Evolutionary conservation across 2,888 invertebrate genomes (phyloP).

Genomic region (Auanema sp.): DNA sequence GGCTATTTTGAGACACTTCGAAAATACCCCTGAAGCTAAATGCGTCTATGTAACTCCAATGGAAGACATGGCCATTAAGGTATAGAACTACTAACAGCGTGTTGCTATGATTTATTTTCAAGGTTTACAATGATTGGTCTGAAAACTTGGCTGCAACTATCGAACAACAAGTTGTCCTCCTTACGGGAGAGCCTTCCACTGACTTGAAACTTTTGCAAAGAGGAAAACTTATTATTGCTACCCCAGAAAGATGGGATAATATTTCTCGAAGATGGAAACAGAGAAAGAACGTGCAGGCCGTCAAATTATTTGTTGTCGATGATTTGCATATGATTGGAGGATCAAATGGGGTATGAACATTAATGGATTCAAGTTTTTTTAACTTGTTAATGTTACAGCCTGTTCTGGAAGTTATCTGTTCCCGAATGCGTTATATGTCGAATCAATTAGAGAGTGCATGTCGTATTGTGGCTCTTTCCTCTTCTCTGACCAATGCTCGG

Average conservation of each 20-base stretch:
- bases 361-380: not conserved
- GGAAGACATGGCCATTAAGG: conserved; percentile 80
- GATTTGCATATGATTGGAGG: conserved; percentile 79
- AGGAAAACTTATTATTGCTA: conserved; percentile 87
- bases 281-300: conserved; percentile 93
- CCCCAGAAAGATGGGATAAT: conserved; percentile 83
- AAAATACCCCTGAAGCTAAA: conserved; percentile 71
- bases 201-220: conserved; percentile 82
- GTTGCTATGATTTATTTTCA: conserved; percentile 16
- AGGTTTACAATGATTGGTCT: conserved; percentile 83
- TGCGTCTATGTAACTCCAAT: conserved; percentile 92
- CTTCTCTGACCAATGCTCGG: conserved; percentile 89
- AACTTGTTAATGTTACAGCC: conserved; percentile 69
- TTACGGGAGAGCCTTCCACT: conserved; percentile 95
- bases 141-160: conserved; percentile 75
- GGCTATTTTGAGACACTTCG: conserved; percentile 84
- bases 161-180: conserved; percentile 79
- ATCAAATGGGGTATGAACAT: conserved; percentile 66
- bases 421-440: conserved; percentile 88
- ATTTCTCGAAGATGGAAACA: conserved; percentile 97
- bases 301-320: conserved; percentile 92
- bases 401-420: conserved; percentile 86
- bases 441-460: conserved; percentile 75
- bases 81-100: conserved; percentile 29
- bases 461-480: conserved; percentile 83